A percentile compares a stretch with the other conserved stretches of the same genome.
Conservation (phyloP, 2,888 invertebrate genomes). For the Anticlea derivata region DNA sequence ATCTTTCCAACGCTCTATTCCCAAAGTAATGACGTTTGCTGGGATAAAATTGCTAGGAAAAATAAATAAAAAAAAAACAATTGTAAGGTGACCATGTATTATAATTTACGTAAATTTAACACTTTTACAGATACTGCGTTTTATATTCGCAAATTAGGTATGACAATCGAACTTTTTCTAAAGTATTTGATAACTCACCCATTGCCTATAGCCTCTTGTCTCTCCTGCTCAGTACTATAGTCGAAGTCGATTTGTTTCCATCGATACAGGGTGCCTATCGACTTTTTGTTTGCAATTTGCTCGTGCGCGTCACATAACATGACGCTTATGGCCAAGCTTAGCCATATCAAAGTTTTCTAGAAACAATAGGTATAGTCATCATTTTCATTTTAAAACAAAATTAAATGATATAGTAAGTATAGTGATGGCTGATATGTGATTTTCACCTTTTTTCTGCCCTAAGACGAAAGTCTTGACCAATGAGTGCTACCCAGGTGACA, state of each 20-base stretch:
- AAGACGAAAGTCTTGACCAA: too few relatives aligned
- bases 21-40: constrained; percentile 88
- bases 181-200: constrained; percentile 48
- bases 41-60: constrained; percentile 85
- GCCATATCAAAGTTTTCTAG: constrained; percentile 32
- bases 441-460: too few relatives aligned
- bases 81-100: background rate
- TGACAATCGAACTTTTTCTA: background rate
- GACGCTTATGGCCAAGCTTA: constrained; percentile 31
- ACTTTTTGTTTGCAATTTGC: constrained; percentile 43
- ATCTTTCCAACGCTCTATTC: constrained; percentile 87
- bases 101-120: too few relatives aligned
- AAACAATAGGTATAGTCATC: background rate
- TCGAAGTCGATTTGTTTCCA: constrained; percentile 76
- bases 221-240: constrained; percentile 48
- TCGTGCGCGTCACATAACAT: constrained; percentile 35
- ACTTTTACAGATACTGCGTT: too few relatives aligned
- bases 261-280: constrained; percentile 66
- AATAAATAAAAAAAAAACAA: background rate
- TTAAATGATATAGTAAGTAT: too few relatives aligned
- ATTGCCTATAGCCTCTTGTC: constrained; percentile 55
- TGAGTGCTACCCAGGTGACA: too few relatives aligned
- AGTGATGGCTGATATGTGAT: too few relatives aligned
- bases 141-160: too few relatives aligned
- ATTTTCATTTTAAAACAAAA: too few relatives aligned